Evolutionary conservation across 1,140 invertebrate genomes (phyloP), one percentile per base, ranked within the genome.

Genomic region (Sweltsa coloradensis): DNA sequence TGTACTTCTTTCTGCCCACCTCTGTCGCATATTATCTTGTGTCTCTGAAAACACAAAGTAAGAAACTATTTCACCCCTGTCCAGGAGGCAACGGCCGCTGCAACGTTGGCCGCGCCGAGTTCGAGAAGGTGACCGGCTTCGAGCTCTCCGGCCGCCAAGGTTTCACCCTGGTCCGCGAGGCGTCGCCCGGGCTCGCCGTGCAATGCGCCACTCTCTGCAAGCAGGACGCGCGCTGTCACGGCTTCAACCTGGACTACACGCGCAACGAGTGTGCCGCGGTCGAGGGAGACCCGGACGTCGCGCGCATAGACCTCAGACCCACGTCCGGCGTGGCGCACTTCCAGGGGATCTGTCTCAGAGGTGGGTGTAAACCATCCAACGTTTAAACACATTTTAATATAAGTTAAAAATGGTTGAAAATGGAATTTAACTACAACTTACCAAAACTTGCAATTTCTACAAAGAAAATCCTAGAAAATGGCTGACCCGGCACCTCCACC

Each of bases 181-280:
- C 50, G 2, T 50, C 51, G 14, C 54, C 57, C 39, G 68, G 66
- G 5, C 67, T 70, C 46, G 60, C 62, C 5, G 58, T 55, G 1
- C 55, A 65, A 46, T 70, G 68, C 51, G 50, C 62, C 1, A 46
- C 53, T 14, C 50, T 58, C 39, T 70, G 68, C 50, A 56, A 63
- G 43, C 55, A 54, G 24, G 59, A 63, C 21, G 50, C 59, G 5
- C 57, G 56, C 6, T 70, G 68, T 51, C 56, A 57, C 29, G 65
- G 59, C 11, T 70, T 70, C 49, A 67, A 67, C 39, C 45, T 69
- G 29, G 65, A 70, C 47, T 70, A 70, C 52, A 59, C 62, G 19
- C 51, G 62, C 27, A 63, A 62, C 41, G 63, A 68, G 26, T 70
- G 68, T 55, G 59, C 60, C 16, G 60, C 62, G 34, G 39, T 68